phyloP scores from a whole-genome alignment of 30 jellyfish, hydroid and myxozoan species.

The Aurelia coerulea region DNA sequence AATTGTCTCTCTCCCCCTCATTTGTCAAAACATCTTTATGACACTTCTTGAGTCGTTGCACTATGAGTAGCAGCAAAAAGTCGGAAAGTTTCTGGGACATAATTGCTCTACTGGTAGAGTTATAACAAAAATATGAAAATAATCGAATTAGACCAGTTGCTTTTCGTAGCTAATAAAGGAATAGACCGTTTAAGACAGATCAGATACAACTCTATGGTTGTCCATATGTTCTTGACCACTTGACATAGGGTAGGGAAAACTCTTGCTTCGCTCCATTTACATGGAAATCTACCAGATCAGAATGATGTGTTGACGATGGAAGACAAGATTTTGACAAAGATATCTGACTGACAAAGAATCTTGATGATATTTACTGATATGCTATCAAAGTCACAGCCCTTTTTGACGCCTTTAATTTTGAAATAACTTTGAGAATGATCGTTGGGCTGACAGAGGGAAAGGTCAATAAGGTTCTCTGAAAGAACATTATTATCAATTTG shows the following conservation, averaged over 20 bases:
- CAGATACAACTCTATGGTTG: slow-evolving; percentile 18
- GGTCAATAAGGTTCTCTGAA: neutral
- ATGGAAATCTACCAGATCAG: neutral
- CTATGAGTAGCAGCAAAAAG: no score
- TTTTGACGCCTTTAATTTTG: slow-evolving; percentile 30
- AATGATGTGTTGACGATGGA: no score
- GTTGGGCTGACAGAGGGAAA: slow-evolving; percentile 19
- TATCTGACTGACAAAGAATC: neutral
- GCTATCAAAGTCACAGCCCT: slow-evolving; percentile 40
- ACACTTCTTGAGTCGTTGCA: no score
- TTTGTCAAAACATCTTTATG: no score
- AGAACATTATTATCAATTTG: slow-evolving; percentile 4
- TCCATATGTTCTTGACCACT: slow-evolving; percentile 17
- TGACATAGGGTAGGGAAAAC: slow-evolving; percentile 27
- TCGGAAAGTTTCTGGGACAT: no score
- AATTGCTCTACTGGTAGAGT: no score
- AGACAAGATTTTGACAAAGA: no score
- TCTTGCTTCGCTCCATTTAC: slow-evolving; percentile 11
- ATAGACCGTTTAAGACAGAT: slow-evolving; percentile 21
- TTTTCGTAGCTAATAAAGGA: no score
- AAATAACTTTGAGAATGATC: slow-evolving; percentile 25
- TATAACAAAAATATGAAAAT: no score
- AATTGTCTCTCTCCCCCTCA: no score
- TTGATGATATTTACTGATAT: slow-evolving; percentile 27
- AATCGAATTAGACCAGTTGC: no score